phyloP scores from a whole-genome alignment of 2,888 invertebrate genomes.

The Drosophila tanythrix region DNA sequence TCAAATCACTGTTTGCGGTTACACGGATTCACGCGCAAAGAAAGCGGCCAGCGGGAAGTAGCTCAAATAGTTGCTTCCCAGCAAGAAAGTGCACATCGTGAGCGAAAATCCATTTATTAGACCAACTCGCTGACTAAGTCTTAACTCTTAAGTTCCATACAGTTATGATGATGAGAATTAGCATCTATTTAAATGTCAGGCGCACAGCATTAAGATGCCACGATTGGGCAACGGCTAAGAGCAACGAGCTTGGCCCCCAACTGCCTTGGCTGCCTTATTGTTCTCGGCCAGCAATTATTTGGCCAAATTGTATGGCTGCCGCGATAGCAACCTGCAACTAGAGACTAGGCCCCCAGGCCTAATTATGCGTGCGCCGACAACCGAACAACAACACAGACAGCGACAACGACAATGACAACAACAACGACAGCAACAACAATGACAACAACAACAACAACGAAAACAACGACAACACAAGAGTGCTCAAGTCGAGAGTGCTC shows the following conservation, averaged over 20 bases:
- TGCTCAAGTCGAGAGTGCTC: constrained; percentile 1
- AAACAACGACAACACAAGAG: constrained; percentile 13
- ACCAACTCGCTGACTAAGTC: constrained; percentile 6
- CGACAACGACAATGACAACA: constrained; percentile 22
- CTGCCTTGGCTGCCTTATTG: constrained; percentile 54
- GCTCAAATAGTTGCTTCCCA: constrained; percentile 29
- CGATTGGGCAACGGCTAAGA: constrained; percentile 55
- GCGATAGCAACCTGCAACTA: constrained; percentile 39
- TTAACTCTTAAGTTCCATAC: constrained; percentile 21
- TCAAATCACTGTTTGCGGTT: constrained; percentile 77
- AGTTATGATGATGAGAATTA: constrained; percentile 75
- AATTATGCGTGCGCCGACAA: constrained; percentile 74
- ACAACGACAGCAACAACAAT: constrained; percentile 8
- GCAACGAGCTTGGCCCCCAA: constrained; percentile 27
- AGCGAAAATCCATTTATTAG: constrained; percentile 31
- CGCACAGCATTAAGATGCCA: constrained; percentile 71
- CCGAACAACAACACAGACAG: constrained; percentile 48
- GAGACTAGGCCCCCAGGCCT: constrained; percentile 48
- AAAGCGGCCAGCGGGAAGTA: constrained; percentile 75
- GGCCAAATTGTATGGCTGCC: constrained; percentile 48
- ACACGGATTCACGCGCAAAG: constrained; percentile 79
- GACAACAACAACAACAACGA: constrained; percentile 18
- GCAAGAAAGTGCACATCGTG: constrained; percentile 48
- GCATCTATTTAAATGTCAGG: constrained; percentile 77
- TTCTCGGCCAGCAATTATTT: constrained; percentile 69